Conservation (phyloP, 2,888 invertebrate species). For the Pyralis farinalis region DNA sequence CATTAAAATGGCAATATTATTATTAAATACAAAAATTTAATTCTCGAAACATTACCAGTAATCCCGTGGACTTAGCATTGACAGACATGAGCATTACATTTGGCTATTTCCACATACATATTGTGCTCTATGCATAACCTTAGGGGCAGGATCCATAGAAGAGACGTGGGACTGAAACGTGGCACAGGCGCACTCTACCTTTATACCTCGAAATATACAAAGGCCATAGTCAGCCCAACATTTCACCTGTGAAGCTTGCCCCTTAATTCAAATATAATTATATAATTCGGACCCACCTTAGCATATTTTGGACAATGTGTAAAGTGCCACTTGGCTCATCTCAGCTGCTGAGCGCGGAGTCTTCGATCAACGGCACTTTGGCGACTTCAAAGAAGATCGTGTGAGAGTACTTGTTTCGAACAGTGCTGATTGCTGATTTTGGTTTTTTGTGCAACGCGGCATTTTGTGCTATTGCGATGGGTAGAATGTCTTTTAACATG, state of each 20-base stretch:
- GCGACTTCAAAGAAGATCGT: conserved; percentile 96
- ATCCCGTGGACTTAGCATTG: conserved; percentile 3
- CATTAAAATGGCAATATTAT: conserved; percentile 25
- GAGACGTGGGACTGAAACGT: not conserved
- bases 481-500: conserved; percentile 85
- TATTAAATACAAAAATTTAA: conserved; percentile 15
- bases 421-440: conserved; percentile 90
- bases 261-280: conserved; percentile 24
- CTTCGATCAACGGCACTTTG: conserved; percentile 84
- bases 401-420: conserved; percentile 96
- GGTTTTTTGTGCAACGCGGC: conserved; percentile 88
- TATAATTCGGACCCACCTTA: conserved; percentile 58
- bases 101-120: not conserved
- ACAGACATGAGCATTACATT: not conserved
- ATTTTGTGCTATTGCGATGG: conserved; percentile 87
- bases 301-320: conserved; percentile 39
- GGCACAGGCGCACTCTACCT: not conserved
- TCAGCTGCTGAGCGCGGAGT: conserved; percentile 60
- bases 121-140: not conserved
- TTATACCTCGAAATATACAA: not conserved
- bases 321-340: conserved; percentile 42
- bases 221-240: not conserved
- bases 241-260: not conserved
- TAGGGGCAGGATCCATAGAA: not conserved
- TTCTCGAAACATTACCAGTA: conserved; percentile 6